Conservation (phyloP, 2,113 vertebrate genomes). For the Barbus barbus region DNA sequence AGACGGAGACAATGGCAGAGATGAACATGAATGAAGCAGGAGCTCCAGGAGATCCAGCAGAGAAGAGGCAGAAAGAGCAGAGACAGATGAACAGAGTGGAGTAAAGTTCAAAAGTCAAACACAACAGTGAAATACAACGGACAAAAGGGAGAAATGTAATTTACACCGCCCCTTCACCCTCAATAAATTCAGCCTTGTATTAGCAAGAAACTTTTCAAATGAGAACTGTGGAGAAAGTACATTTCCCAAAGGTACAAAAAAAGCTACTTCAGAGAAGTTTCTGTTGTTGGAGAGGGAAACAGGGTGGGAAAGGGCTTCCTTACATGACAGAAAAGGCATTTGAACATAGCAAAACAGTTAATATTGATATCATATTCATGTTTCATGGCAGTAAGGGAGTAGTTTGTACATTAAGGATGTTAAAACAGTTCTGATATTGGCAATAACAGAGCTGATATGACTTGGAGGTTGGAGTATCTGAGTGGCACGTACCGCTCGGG, state of each 20-base stretch:
- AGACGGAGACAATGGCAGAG: conserved; percentile 67
- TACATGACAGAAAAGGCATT: conserved; percentile 53
- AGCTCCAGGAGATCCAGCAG: too few species aligned
- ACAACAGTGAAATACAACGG: conserved; percentile 9
- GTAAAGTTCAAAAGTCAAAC: conserved; percentile 35
- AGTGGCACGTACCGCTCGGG: conserved; percentile 99
- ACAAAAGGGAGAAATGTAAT: conserved; percentile 28
- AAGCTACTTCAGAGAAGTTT: conserved; percentile 18
- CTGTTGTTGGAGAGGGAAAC: conserved; percentile 38
- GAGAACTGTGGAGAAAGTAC: not conserved
- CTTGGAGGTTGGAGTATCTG: conserved; percentile 79
- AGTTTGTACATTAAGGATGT: conserved; percentile 66
- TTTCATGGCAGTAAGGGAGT: conserved; percentile 56
- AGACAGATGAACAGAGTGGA: conserved; percentile 67
- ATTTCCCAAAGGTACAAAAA: conserved; percentile 17
- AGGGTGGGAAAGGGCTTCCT: conserved; percentile 32
- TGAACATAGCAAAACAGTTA: conserved; percentile 46
- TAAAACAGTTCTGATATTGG: conserved; percentile 81
- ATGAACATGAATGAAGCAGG: too few species aligned
- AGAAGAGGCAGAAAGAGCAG: too few species aligned
- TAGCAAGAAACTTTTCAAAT: conserved; percentile 38
- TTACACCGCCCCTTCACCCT: conserved; percentile 42
- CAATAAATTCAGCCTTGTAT: conserved; percentile 13
- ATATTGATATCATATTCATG: conserved; percentile 35
- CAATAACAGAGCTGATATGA: conserved; percentile 80